Base-by-base conservation (phyloP, 2,797 vertebrate species). In the Pseudopleuronectes americanus region DNA sequence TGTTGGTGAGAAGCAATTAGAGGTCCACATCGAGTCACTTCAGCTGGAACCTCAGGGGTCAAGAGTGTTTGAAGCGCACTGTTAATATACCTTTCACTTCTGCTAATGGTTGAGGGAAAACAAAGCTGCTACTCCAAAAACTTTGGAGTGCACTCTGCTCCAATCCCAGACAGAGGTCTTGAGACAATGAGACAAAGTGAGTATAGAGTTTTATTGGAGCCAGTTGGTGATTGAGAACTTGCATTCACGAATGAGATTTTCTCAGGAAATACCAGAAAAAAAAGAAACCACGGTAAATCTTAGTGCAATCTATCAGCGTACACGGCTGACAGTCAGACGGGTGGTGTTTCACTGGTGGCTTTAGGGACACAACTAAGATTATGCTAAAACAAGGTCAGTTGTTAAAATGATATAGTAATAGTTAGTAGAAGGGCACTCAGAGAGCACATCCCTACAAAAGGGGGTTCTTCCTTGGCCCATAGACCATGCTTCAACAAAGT, bases 1-100 rank as follows among this genome's bases (percentile, higher is more conserved):
- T 90, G 84, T 88, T 70, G 77, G 75, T 68, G 80, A 77, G 69
- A 81, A 90, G 89, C 82, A 89, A 90, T 90, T 88, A 87, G 81
- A 71, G 71, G 75, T 79, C 83, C 78, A 78, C 36, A 55, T 52
- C 24, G 59, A 80, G 77, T 63, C 83, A 83, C 85, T 90, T 81
- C 60, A 87, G 56, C 13, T 45, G 61, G 57, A 76, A 79, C 67
- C 58, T 64, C 63, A 24, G 67, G 67, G 84, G 85, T 92, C 83
- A 90, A 89, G 89, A 87, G 79, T 80, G 78, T 79, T 87, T 84
- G 57, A 88, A 91, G 80, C 48, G 54, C 65, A 74, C 75, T 84
- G 79, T 87, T 86, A 76, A 89, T 87, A 88, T 82, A 85, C 81
- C 54, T 87, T 89, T 81, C 72, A 77, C 61, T 80, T 77, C 56